Conservation (phyloP, 2,113 vertebrate species). For the Ammospiza caudacuta region DNA sequence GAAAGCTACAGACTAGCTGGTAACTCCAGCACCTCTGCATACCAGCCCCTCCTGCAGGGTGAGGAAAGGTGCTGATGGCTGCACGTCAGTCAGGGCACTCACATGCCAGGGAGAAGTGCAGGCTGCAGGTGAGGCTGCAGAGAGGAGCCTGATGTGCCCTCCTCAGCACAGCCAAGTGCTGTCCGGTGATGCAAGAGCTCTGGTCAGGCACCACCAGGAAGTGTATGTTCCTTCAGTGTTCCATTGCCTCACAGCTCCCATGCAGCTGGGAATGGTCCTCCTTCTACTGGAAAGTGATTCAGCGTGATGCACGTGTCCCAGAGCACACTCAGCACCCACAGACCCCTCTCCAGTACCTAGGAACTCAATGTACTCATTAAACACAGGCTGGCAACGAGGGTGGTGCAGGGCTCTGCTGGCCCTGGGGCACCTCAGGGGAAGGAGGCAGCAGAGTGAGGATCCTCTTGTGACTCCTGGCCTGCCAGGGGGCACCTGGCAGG, state of each 20-base stretch:
- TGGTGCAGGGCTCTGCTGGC: background rate
- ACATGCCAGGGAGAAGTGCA: background rate
- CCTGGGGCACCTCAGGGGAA: background rate
- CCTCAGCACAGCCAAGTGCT: background rate
- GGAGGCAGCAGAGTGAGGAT: background rate
- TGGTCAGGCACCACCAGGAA: background rate
- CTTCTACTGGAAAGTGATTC: background rate
- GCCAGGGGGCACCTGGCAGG: no score
- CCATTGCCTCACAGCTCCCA: background rate
- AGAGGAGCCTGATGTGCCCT: background rate
- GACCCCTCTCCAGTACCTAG: background rate
- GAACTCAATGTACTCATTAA: background rate
- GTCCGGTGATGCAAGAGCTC: background rate
- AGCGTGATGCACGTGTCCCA: background rate
- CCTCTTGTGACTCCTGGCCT: accelerated
- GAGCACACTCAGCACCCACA: background rate
- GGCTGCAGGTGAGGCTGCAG: background rate
- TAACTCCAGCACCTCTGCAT: background rate
- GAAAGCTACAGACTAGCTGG: background rate
- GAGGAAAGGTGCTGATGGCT: background rate
- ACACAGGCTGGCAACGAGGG: background rate
- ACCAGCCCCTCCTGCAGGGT: background rate
- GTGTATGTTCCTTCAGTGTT: accelerated
- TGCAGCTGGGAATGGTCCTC: background rate
- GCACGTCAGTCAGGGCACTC: accelerated